Evolutionary conservation across 2,888 invertebrate genomes (phyloP).

Genomic region (Dioctria linearis): DNA sequence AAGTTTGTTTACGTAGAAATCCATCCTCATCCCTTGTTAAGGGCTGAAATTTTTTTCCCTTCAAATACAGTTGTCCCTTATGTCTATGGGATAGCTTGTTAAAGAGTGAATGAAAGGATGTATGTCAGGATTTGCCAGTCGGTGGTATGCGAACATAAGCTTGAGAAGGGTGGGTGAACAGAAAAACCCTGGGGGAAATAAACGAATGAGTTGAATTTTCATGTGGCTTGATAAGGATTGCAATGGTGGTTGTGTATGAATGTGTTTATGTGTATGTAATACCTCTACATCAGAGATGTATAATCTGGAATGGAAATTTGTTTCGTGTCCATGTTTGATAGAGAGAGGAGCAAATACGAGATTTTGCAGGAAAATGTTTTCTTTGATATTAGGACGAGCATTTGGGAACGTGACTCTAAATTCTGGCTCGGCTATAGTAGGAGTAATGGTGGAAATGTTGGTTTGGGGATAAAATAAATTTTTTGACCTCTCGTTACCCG

Average conservation of each 20-base stretch:
- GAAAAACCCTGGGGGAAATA: constrained; percentile 53
- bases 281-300: constrained; percentile 8
- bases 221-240: neutral
- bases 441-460: neutral
- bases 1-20: constrained; percentile 50
- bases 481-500: neutral
- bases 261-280: neutral
- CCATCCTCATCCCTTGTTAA: constrained; percentile 21
- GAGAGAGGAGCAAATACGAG: constrained; percentile 39
- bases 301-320: constrained; percentile 29
- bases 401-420: constrained; percentile 46
- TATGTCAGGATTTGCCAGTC: constrained; percentile 27
- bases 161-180: neutral
- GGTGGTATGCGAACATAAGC: neutral
- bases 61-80: constrained; percentile 34
- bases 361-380: constrained; percentile 43
- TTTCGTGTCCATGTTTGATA: constrained; percentile 40
- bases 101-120: constrained; percentile 46
- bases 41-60: constrained; percentile 36
- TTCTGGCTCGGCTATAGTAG: neutral
- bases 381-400: constrained; percentile 40
- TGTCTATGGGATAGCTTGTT: neutral
- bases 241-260: neutral
- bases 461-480: neutral
- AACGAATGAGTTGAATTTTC: constrained; percentile 49